Conservation (phyloP, 2,797 vertebrate species). For the Gymnodraco acuticeps region DNA sequence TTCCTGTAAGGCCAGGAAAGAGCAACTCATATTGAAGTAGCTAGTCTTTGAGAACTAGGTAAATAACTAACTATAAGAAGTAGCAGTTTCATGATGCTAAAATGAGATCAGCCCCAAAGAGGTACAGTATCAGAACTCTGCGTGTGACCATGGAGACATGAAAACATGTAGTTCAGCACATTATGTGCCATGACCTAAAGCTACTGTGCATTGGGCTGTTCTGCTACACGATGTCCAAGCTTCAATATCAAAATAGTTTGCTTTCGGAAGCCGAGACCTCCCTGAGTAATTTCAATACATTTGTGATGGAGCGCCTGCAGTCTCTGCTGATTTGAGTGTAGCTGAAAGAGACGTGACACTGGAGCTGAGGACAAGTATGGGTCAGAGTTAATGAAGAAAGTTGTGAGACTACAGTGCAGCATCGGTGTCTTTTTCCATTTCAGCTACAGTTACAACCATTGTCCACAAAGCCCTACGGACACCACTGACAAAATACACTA, state of each 20-base stretch:
- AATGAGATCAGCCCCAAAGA: too few relatives aligned
- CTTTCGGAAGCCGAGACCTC: background rate
- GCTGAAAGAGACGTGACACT: conserved; percentile 9
- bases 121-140: background rate
- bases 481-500: conserved; percentile 13
- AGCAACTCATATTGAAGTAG: background rate
- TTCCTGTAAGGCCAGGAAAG: conserved; percentile 32
- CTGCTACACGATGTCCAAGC: background rate
- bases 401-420: background rate
- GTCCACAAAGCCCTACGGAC: conserved; percentile 36
- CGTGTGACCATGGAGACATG: background rate
- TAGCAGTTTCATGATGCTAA: background rate
- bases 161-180: background rate
- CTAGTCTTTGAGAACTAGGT: background rate
- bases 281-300: background rate
- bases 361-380: background rate
- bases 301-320: background rate
- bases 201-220: background rate
- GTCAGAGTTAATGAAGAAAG: conserved; percentile 27
- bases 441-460: conserved; percentile 62
- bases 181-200: background rate
- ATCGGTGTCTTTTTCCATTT: conserved; percentile 55
- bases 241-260: background rate
- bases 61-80: background rate
- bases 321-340: background rate